Evolutionary conservation across 1,140 invertebrate genomes (phyloP).

Genomic region (Macrobrachium rosenbergii): DNA sequence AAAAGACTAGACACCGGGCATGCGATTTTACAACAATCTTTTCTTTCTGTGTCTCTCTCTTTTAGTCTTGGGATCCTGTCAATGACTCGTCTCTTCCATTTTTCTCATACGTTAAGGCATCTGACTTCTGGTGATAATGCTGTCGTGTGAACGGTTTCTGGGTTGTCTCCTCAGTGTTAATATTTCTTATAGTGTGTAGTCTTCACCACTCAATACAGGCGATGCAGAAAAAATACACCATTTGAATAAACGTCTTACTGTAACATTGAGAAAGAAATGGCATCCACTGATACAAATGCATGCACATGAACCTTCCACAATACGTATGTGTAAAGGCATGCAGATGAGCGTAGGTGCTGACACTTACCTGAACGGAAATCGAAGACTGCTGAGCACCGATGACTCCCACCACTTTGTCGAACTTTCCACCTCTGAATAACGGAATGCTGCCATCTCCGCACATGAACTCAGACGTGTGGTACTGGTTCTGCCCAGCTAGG

Average conservation of each 20-base stretch:
- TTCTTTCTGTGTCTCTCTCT: too few relatives aligned
- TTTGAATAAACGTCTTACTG: background rate
- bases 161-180: too few relatives aligned
- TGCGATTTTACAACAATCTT: too few relatives aligned
- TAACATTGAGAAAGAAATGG: background rate
- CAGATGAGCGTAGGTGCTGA: background rate
- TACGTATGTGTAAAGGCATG: background rate
- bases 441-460: constrained; percentile 72
- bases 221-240: too few relatives aligned
- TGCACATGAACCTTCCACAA: background rate
- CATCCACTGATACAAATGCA: background rate
- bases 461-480: constrained; percentile 71
- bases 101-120: background rate
- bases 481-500: constrained; percentile 72
- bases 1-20: too few relatives aligned
- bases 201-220: too few relatives aligned
- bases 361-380: constrained; percentile 74
- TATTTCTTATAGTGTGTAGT: too few relatives aligned
- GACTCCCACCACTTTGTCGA: constrained; percentile 74
- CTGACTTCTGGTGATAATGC: background rate
- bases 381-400: constrained; percentile 75
- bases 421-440: constrained; percentile 71
- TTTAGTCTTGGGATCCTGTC: too few relatives aligned
- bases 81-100: too few relatives aligned
- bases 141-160: too few relatives aligned